Evolutionary conservation across 2,888 invertebrate species (phyloP), one percentile per base, ranked within the genome.

Genomic region (Caenorhabditis imperialis): DNA sequence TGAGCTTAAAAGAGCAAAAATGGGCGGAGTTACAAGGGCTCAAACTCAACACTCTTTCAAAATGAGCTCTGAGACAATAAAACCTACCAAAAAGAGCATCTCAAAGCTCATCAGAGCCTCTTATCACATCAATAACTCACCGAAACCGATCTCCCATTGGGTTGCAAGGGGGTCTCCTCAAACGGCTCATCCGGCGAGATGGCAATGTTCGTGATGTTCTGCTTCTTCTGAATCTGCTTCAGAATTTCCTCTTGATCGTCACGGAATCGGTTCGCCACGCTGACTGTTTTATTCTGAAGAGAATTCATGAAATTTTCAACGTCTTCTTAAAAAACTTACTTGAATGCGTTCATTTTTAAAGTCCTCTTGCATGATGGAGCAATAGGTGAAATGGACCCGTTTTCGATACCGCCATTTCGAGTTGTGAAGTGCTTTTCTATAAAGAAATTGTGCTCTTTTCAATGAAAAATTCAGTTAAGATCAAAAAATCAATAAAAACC

Each of bases 331-430:
- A 7, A 18, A 16, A 14, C 50, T 37, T 18, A 76, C 80, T 45
- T 78, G 53, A 10, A 75, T 25, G 53, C 74, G 50, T 23, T 78
- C 78, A 10, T 70, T 60, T 35, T 79, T 81, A 38, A 79, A 60
- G n/a, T 75, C 79, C 57, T 81, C 81, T 30, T 81, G 76, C 58
- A 69, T 71, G 50, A 87, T 83, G 50, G 87, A 87, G 69, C 87
- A 87, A 72, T 84, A 87, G 16, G 86, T 84, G 69, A 87, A 87
- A 70, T 85, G 85, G 16, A 88, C 84, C n/a, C 86, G 74, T 72
- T 87, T 87, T 6, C 85, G 74, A 70, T 86, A 86, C 37, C 86
- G 60, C 86, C 86, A 86, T 48, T 81, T 76, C 1, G 83, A 85
- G 55, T 86, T 87, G 78, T 81, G 75, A 40, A 86, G 69, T 10